Base-by-base conservation (phyloP, 2,888 invertebrate genomes). In the Smittia sp. region DNA sequence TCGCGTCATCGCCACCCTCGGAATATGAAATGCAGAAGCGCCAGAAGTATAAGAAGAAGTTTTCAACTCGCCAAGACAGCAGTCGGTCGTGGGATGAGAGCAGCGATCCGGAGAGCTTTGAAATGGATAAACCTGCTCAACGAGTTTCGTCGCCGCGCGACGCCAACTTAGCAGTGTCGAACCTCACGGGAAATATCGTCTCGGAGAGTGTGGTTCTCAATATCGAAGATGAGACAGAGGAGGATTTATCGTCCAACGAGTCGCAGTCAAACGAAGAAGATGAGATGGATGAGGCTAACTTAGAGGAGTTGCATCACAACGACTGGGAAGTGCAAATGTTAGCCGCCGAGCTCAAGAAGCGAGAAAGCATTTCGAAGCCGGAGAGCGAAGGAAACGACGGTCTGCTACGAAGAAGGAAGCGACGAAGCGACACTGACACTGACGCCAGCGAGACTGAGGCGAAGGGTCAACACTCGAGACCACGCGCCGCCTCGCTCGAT, bases 241-340 rank as follows among this genome's bases (percentile, higher is more conserved):
- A 79, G 80, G 1, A 81, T 79, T 79, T 79, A 6, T 80, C 82
- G 2, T 79, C 20, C 4, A 32, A 79, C 66, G 79, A 79, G 54
- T 76, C 80, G 13, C 78, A 80, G 74, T 76, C 79, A 3, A 78
- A 77, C 22, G 79, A 78, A 41, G 75, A 75, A 1, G 74, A 65
- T n/a, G 76, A 76, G 22, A 77, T 76, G 11, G 77, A 78, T 20
- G 76, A 74, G 1, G 74, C 74, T 20, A 54, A 78, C 18, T 78
- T 79, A 1, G 76, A 41, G 62, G 76, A 70, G 54, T 79, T 80
- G 4, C 80, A 81, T 66, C 78, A 79, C 75, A 87, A 88, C 75
- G 88, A 90, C 78, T 92, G 92, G 92, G 92, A 92, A 80, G 88
- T 92, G 0, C 86, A 88, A 80, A 90, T 92, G 90, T 81, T 92